Conservation (phyloP, 2,888 invertebrate genomes). For the Timandra comae region DNA sequence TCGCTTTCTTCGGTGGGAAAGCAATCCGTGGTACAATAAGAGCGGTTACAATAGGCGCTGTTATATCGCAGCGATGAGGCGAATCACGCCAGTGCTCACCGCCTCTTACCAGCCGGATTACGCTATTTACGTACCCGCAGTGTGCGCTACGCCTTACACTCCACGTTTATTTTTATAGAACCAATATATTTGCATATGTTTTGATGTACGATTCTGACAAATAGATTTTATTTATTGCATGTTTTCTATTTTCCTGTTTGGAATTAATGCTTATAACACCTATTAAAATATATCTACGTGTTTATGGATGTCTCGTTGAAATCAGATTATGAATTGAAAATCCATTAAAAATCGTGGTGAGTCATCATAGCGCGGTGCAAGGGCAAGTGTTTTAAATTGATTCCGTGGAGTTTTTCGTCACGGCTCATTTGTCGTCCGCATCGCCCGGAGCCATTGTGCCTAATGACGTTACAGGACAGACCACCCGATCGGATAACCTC, state of each 20-base stretch:
- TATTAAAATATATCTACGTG: too few relatives aligned
- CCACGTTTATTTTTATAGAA: slow-evolving; percentile 10
- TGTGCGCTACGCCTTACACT: slow-evolving; percentile 11
- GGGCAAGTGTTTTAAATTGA: slow-evolving; percentile 63
- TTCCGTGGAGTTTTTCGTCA: slow-evolving; percentile 53
- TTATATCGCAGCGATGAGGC: slow-evolving; percentile 51
- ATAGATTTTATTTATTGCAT: too few relatives aligned
- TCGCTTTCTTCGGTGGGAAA: slow-evolving; percentile 61
- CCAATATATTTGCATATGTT: slow-evolving; percentile 9
- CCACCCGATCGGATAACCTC: slow-evolving; percentile 48
- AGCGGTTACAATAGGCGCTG: slow-evolving; percentile 57
- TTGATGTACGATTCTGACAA: slow-evolving; percentile 5
- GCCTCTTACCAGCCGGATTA: slow-evolving; percentile 53
- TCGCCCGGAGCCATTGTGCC: slow-evolving; percentile 42
- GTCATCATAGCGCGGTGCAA: slow-evolving; percentile 52
- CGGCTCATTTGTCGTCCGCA: slow-evolving; percentile 49
- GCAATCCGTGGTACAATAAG: slow-evolving; percentile 69
- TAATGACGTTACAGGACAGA: slow-evolving; percentile 55
- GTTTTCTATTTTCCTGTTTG: too few relatives aligned
- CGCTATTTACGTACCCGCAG: slow-evolving; percentile 50
- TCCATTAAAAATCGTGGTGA: slow-evolving; percentile 1
- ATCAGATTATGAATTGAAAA: too few relatives aligned
- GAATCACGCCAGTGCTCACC: slow-evolving; percentile 51
- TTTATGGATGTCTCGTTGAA: too few relatives aligned
- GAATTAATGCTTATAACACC: too few relatives aligned